Conservation (phyloP, 2,113 vertebrate genomes). For the Diphyllodes magnificus region DNA sequence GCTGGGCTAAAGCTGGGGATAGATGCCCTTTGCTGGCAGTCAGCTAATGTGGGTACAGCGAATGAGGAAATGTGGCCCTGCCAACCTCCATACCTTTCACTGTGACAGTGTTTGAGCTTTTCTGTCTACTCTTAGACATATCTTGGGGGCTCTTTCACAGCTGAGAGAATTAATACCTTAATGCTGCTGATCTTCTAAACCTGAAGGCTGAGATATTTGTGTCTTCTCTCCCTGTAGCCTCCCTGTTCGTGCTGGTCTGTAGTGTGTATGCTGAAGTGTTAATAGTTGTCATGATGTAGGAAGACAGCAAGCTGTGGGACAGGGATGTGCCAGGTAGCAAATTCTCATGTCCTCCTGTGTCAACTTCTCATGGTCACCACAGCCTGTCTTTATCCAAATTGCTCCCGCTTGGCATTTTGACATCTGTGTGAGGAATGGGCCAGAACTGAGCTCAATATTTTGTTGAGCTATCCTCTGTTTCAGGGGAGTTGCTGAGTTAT, state of each 20-base stretch:
- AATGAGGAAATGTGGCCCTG: not conserved
- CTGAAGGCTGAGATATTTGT: not conserved
- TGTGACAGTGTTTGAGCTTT: not conserved
- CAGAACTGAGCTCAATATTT: not conserved
- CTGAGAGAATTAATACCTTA: not conserved
- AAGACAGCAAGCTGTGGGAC: not conserved
- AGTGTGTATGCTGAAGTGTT: not conserved
- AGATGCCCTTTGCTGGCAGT: not conserved
- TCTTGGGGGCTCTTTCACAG: not conserved
- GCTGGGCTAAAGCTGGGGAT: not conserved
- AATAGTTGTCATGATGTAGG: not conserved
- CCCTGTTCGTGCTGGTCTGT: accelerated
- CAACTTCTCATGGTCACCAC: not conserved
- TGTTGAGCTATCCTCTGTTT: not conserved
- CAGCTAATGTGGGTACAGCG: accelerated
- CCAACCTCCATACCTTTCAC: not conserved
- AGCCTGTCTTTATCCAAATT: not conserved
- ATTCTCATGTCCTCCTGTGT: not conserved
- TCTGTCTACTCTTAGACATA: not conserved
- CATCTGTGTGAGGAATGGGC: not conserved
- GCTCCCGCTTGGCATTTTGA: not conserved
- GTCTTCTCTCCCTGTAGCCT: not conserved
- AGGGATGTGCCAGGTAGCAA: not conserved
- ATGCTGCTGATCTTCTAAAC: not conserved
- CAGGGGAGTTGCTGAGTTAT: not conserved